A percentile compares a stretch with the other conserved stretches of the same genome.
phyloP scores from a whole-genome alignment of 2,888 invertebrate species.

The Microplitis manilae region DNA sequence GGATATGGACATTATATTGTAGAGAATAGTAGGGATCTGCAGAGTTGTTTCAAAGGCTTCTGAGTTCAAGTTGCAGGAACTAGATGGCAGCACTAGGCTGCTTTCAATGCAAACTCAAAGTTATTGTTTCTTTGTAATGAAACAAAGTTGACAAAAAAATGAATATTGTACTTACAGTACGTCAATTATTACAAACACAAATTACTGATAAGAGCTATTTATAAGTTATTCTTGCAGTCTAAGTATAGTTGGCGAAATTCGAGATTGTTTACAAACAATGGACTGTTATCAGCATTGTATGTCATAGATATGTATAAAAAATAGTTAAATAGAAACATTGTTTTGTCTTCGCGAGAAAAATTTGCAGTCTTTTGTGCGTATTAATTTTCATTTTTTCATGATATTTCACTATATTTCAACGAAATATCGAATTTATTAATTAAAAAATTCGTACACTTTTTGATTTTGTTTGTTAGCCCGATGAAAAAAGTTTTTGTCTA shows the following conservation, averaged over 20 bases:
- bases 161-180: too few species aligned
- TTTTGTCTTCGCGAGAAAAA: too few species aligned
- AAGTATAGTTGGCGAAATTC: too few species aligned
- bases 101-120: background rate
- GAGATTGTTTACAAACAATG: too few species aligned
- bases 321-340: too few species aligned
- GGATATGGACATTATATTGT: background rate
- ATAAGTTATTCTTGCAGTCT: too few species aligned
- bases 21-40: background rate
- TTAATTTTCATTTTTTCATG: background rate
- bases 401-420: background rate
- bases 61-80: background rate
- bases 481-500: too few species aligned
- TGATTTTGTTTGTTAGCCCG: background rate
- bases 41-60: background rate
- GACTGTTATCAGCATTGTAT: too few species aligned
- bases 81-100: background rate
- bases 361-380: too few species aligned
- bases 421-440: background rate
- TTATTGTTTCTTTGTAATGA: background rate
- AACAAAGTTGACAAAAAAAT: background rate
- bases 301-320: too few species aligned
- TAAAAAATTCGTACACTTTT: background rate
- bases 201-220: too few species aligned
- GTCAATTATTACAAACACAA: too few species aligned